Evolutionary conservation across 1,140 invertebrate genomes (phyloP).

Genomic region (Drosophila nannoptera): DNA sequence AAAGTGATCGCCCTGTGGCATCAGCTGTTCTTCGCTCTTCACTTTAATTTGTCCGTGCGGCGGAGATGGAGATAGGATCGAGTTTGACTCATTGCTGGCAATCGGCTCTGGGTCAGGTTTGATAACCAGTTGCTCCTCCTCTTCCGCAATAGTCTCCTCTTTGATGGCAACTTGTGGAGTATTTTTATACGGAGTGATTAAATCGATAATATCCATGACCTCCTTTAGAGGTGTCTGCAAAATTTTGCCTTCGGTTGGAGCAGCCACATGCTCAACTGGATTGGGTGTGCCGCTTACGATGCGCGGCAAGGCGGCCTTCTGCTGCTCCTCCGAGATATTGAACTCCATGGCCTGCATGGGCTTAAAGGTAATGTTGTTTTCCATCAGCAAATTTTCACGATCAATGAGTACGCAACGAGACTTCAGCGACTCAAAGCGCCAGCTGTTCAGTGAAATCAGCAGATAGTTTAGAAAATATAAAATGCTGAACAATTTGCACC

Average conservation of each 20-base stretch:
- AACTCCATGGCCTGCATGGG: constrained; percentile 65
- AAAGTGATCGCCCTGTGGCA: constrained; percentile 1
- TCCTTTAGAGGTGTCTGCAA: constrained; percentile 38
- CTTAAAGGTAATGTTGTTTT: constrained; percentile 71
- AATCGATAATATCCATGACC: too few relatives aligned
- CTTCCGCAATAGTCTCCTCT: too few relatives aligned
- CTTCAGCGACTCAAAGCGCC: constrained; percentile 78
- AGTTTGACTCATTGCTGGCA: constrained; percentile 18
- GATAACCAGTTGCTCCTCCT: background rate
- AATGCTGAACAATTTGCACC: background rate
- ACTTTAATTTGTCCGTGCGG: constrained; percentile 42
- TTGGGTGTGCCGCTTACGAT: constrained; percentile 41
- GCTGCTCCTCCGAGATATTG: constrained; percentile 58
- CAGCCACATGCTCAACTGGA: background rate
- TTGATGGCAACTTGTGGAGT: too few relatives aligned
- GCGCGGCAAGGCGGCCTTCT: constrained; percentile 56
- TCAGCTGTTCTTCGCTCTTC: constrained; percentile 30
- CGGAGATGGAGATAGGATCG: background rate
- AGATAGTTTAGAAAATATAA: background rate
- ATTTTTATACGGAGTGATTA: too few relatives aligned
- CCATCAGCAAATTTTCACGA: constrained; percentile 70
- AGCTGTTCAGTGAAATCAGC: constrained; percentile 34
- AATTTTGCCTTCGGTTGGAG: constrained; percentile 20
- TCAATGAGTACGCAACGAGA: constrained; percentile 76
- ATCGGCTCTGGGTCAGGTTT: constrained; percentile 29